phyloP scores from a whole-genome alignment of 1,140 invertebrate genomes.

The Meloidogyne hapla region DNA sequence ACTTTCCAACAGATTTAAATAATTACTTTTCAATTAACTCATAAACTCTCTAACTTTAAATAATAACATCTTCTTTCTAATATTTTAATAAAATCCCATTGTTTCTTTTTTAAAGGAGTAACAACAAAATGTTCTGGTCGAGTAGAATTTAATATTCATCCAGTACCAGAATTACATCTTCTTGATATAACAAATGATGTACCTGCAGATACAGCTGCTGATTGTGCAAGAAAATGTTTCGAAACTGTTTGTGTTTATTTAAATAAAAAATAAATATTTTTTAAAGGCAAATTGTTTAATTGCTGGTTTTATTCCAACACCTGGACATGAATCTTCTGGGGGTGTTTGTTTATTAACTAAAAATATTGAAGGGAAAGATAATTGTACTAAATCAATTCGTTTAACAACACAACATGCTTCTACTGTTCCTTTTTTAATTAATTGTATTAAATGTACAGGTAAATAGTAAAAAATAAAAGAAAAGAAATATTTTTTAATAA shows the following conservation, averaged over 20 bases:
- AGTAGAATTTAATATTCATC: slow-evolving; percentile 57
- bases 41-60: too few relatives aligned
- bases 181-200: slow-evolving; percentile 64
- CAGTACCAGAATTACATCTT: slow-evolving; percentile 54
- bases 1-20: too few relatives aligned
- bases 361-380: slow-evolving; percentile 31
- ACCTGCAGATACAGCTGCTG: slow-evolving; percentile 57
- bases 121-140: slow-evolving; percentile 54
- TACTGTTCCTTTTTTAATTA: slow-evolving; percentile 58
- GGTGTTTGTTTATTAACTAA: slow-evolving; percentile 61
- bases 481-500: too few relatives aligned
- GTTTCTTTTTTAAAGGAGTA: slow-evolving; percentile 41
- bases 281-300: slow-evolving; percentile 55
- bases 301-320: slow-evolving; percentile 61
- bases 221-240: slow-evolving; percentile 62
- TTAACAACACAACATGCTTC: slow-evolving; percentile 61
- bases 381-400: slow-evolving; percentile 14
- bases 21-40: too few relatives aligned
- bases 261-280: not conserved
- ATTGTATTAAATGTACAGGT: slow-evolving; percentile 62
- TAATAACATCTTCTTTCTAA: too few relatives aligned
- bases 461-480: too few relatives aligned
- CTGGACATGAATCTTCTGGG: slow-evolving; percentile 44
- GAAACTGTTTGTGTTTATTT: slow-evolving; percentile 42
- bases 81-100: too few relatives aligned